Percentiles rank a stretch among this genome's conserved stretches.
Conservation (phyloP, 2,797 vertebrate genomes). For the Ammospiza maritima region DNA sequence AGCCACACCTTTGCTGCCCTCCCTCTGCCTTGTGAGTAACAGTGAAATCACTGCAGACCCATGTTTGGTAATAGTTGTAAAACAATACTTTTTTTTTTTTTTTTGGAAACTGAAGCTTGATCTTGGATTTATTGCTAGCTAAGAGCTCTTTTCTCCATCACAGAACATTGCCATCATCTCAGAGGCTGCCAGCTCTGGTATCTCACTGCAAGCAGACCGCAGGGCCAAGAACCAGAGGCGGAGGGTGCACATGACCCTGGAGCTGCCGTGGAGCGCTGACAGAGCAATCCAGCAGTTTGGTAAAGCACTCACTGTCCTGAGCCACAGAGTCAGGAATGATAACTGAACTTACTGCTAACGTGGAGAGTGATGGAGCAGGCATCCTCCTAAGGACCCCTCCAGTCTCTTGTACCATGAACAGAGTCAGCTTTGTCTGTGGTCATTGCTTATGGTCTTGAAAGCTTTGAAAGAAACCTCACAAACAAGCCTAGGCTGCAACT, state of each 20-base stretch:
- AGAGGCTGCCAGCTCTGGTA: slow-evolving; percentile 97
- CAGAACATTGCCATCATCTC: slow-evolving; percentile 99
- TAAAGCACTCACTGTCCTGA: slow-evolving; percentile 49
- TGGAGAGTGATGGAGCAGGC: not conserved
- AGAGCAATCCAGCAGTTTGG: slow-evolving; percentile 98
- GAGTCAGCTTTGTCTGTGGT: not conserved
- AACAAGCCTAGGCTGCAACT: not conserved
- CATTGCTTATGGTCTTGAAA: not conserved
- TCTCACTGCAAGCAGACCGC: slow-evolving; percentile 96
- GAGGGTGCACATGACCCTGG: slow-evolving; percentile 97
- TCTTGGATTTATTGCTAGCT: not conserved
- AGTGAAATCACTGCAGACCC: not conserved
- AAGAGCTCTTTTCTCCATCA: not conserved
- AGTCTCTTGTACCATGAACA: not conserved
- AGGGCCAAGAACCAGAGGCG: slow-evolving; percentile 95
- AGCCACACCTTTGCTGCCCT: not conserved
- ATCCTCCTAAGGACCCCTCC: not conserved
- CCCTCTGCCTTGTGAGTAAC: rapidly evolving
- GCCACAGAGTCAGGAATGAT: not conserved
- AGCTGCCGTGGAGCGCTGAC: slow-evolving; percentile 97
- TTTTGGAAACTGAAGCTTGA: not conserved
- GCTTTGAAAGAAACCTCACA: not conserved
- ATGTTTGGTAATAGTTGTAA: not conserved
- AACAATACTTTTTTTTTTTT: not conserved
- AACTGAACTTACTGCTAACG: not conserved